Conservation (phyloP, 2,888 invertebrate species). For the Leptopilina drosophilae region DNA sequence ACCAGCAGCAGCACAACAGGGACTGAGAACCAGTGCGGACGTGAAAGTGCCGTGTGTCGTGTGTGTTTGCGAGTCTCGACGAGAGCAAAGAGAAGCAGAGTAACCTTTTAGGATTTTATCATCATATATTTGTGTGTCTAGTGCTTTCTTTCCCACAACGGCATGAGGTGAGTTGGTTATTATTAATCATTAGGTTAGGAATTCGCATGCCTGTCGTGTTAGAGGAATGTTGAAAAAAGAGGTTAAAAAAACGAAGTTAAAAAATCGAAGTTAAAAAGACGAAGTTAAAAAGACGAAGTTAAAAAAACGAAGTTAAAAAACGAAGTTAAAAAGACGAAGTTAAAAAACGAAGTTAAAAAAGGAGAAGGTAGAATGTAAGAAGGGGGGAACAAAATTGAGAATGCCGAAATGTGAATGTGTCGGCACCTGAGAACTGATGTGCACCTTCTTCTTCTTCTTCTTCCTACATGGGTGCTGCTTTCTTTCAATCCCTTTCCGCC, state of each 20-base stretch:
- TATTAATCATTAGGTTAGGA: no score
- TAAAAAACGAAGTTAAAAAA: not conserved
- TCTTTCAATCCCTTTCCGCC: constrained; percentile 29
- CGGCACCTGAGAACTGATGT: constrained; percentile 55
- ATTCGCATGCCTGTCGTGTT: no score
- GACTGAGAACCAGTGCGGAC: constrained; percentile 59
- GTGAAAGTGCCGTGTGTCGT: constrained; percentile 57
- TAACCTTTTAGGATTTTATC: not conserved
- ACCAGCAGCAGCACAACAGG: constrained; percentile 44
- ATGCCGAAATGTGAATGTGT: constrained; percentile 47
- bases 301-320: no score
- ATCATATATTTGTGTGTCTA: constrained; percentile 13
- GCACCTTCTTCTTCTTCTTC: constrained; percentile 48
- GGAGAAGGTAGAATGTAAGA: no score
- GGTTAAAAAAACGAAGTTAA: not conserved
- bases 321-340: not conserved
- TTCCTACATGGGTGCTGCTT: constrained; percentile 44
- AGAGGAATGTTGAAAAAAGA: no score
- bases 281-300: no score
- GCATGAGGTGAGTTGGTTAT: constrained; percentile 17
- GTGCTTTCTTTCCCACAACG: constrained; percentile 7
- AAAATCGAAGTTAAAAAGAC: no score
- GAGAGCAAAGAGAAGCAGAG: constrained; percentile 6
- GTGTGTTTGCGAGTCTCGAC: constrained; percentile 30
- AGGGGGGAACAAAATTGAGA: not conserved